Base-by-base conservation (phyloP, 2,888 invertebrate species). In the Ptychoptera albimana region DNA sequence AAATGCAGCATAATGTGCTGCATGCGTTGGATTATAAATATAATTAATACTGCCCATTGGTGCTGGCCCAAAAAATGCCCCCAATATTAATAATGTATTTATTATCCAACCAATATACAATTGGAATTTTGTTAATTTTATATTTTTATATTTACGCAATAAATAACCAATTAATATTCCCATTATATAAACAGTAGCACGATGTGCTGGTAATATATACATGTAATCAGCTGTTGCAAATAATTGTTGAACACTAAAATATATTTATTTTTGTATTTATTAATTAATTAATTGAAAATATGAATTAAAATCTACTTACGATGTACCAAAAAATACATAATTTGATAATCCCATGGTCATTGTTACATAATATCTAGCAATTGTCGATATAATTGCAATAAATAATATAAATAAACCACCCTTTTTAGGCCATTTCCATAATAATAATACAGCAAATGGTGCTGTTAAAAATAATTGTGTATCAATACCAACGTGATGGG, bases 401-500 rank as follows among this genome's bases (percentile, higher is more conserved):
- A 56, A 40, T 2, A 63, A 46, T 5, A 80, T 58, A 1, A 67
- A 45, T 3, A 63, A 38, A 2, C 68, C 52, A 8, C 76, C 77
- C 36, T 63, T 64, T 48, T 67, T 68, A 2, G 75, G 77, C 70
- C 71, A 75, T 51, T 72, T 75, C 71, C 76, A 78, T 13, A 80
- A 54, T 1, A 52, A 51, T 7, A 64, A 60, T 3, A 77, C 69
- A 54, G 79, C 60, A 8, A 77, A 52, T 0, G 79, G 79, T 1
- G 79, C 75, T 13, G 73, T 53, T 1, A 72, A 65, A 55, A 79
- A 80, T 15, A 80, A 58, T 59, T 80, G 77, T 1, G 77, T 79
- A 53, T 80, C 80, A 48, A 80, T 80, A 32, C 79, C 79, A 42
- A 79, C 55, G 54, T 80, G 80, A 58, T 80, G 80, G 0, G 80